A percentile compares a stretch with the other conserved stretches of the same genome.
Evolutionary conservation across 2,797 vertebrate genomes (phyloP).

Genomic region (Tapera naevia): DNA sequence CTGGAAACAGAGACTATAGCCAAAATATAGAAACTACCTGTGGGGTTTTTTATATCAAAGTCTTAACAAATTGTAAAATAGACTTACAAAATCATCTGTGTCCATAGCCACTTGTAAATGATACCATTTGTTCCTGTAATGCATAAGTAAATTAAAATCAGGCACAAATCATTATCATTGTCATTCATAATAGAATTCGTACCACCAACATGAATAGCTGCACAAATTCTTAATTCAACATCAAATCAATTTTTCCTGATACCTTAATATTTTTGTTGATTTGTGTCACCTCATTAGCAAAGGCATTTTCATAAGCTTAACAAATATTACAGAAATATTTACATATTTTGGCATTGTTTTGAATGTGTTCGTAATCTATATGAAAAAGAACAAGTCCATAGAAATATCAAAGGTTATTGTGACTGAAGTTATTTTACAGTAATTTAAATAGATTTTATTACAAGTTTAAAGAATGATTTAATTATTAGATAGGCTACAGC

Average conservation of each 20-base stretch:
- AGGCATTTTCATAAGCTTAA: constrained; percentile 16
- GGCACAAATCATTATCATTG: background rate
- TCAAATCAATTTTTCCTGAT: constrained; percentile 4
- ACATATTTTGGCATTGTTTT: background rate
- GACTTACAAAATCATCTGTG: background rate
- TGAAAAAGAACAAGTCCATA: constrained; percentile 17
- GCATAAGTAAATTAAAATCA: background rate
- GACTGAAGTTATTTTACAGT: background rate
- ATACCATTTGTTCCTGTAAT: background rate
- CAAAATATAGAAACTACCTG: background rate
- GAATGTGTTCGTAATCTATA: constrained; percentile 11
- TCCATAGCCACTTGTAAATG: background rate
- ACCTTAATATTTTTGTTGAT: constrained; percentile 26
- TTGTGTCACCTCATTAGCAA: constrained; percentile 33
- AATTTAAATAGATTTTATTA: constrained; percentile 22
- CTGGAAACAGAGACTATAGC: background rate
- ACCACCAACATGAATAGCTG: background rate
- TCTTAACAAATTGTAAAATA: background rate
- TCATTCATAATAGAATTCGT: background rate
- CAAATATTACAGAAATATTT: constrained; percentile 13
- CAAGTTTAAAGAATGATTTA: constrained; percentile 9
- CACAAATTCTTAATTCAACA: background rate
- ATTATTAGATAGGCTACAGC: background rate
- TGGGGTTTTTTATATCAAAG: background rate
- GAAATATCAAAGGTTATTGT: background rate